Base-by-base conservation (phyloP, 2,797 vertebrate species). In the Psittacula derbiana region DNA sequence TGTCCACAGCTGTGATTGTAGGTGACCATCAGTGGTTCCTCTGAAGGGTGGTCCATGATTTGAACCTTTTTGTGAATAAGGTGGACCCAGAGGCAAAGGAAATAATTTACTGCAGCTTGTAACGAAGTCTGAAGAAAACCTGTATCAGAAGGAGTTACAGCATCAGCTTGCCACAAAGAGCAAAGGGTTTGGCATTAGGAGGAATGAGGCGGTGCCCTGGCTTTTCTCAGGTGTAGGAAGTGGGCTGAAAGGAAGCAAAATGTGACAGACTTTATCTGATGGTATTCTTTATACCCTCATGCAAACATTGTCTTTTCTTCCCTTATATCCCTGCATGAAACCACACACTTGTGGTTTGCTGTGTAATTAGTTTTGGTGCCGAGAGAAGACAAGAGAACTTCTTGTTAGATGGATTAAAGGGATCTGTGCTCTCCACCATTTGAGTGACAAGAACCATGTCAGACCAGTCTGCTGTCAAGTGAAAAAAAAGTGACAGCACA, bases 391-490 rank as follows among this genome's bases (percentile, higher is more conserved):
- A 93, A 96, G 90, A 88, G 88, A 94, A 79, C 66, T 82, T 90
- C 86, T 94, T 96, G 94, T 95, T 88, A 76, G 50, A 24, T 46
- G 86, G 95, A 96, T 93, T 95, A 95, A 90, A 95, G 79, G 90
- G 95, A 93, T 93, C 83, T 92, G 55, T 50, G 93, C 94, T 92
- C 90, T 82, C 31, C 30, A 43, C 40, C 43, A 2, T 60, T 60
- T 92, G 94, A 96, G 87, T 94, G 95, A 86, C 87, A 95, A 50
- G 91, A 91, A 66, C 66, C 27, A 3, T 69, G 93, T 95, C 90
- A 80, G 86, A 93, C 67, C 93, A 80, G 91, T 80, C 80, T 2
- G 60, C 57, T 92, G 93, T 86, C 90, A 80, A 33, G 67, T 0
- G 31, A 49, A 46, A 25, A 47, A 36, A 36, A 38, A 78, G 92